Evolutionary conservation across 2,888 invertebrate genomes (phyloP), one percentile per base, ranked within the genome.

Genomic region (Terebella lapidaria): DNA sequence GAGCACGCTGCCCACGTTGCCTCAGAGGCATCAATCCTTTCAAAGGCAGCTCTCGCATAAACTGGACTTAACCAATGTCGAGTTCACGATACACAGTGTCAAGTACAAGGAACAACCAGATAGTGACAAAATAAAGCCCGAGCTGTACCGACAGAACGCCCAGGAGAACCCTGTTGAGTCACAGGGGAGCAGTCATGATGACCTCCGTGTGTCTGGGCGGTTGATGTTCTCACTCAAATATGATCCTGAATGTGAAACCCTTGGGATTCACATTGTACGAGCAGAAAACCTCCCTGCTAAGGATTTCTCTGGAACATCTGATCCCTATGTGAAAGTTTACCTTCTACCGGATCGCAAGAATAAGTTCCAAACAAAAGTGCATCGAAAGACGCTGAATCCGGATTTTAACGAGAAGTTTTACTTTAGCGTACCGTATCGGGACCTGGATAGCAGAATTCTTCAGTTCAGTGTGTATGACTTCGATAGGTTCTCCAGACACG

Each of bases 391-490:
- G 74, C 81, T 89, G 61, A 89, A 90, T 73, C 90, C 90, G 0
- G 87, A 89, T 20, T 91, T 91, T 81, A 89, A 91, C 74, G 91
- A 91, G 79, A 89, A 88, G 3, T 92, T 92, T 76, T 85, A 89
- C 55, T 92, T 92, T 82, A 89, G 89, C 70, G 89, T 91, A 0
- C 84, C 86, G 0, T 89, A 89, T 74, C 88, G 89, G 58, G 89
- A 90, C 66, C 82, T 92, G 4, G 84, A 86, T 0, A 86, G 88
- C 65, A 84, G 90, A 56, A 89, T 88, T 74, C 83, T 92, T 0
- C 90, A 91, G 82, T 91, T 92, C 81, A 90, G 90, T 2, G 88
- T 92, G 4, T 92, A 91, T 77, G 91, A 92, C 81, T 92, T 92
- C 81, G 92, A 92, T 77, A 86, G 92, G 56, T 92, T 92, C 83